Evolutionary conservation across 2,797 vertebrate genomes (phyloP), one percentile per base, ranked within the genome.

Genomic region (Oophaga sylvatica): DNA sequence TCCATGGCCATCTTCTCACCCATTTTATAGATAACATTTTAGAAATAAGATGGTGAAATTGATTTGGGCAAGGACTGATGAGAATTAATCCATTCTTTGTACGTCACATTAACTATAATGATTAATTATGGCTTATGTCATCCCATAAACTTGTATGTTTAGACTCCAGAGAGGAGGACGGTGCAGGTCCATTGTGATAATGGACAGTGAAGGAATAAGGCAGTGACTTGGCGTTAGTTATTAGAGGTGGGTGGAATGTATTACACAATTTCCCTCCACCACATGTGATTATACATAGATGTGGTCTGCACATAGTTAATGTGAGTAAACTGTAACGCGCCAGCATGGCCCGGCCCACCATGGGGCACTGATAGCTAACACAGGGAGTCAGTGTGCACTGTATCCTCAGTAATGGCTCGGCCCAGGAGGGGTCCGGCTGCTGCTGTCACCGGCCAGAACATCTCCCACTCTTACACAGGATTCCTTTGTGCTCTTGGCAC

Each of bases 401-500:
- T 16, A 5, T 41, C 53, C 73, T 78, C 65, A 81, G 80, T 86
- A 81, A 80, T 86, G 81, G 67, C 53, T 41, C 31, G 29, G 48
- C 86, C 68, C 80, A 31, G 81, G 29, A 87, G 80, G 81, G 86
- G 75, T 60, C 31, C 87, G 31, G 87, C 86, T 57, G 11, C 31
- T 35, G 41, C 80, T 75, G 86, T 53, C 81, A 68, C 59, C 78
- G 75, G 70, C 63, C 81, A 80, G 68, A 79, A 82, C 80, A 78
- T 68, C 75, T 79, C 57, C 60, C 53, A 70, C 59, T 45, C 56
- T 62, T 17, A 71, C 75, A 88, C 87, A 88, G 87, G 81, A 53
- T 29, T 80, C 70, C 87, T 88, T 88, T 88, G 87, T 85, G 83
- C 77, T 57, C 67, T 3, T 3, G 12, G 13, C 87, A 85, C 70